These are phyloP conservation scores for Gastrophysa polygoni DNA, from an alignment of 2,888 invertebrate species.

Conservation along the genomic window DNA sequence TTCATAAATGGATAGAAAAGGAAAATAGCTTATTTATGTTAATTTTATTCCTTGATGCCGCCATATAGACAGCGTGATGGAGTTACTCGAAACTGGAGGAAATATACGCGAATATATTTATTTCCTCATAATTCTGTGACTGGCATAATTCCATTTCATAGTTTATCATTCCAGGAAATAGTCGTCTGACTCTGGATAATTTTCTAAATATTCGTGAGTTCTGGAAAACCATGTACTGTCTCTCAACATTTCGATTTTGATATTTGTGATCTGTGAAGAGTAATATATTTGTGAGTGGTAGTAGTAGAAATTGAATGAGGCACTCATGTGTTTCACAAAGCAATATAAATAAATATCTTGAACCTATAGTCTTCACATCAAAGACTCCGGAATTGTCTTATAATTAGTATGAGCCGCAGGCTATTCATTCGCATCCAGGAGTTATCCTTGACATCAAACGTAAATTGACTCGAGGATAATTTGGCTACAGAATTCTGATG, in stretches of 20 bases:
- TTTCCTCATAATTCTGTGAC: constrained; percentile 22
- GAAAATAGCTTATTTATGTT: constrained; percentile 29
- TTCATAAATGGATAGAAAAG: constrained; percentile 26
- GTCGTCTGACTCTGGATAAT: too few species aligned
- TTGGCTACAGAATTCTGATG: background rate
- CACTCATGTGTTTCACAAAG: background rate
- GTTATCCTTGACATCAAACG: background rate
- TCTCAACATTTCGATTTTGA: constrained; percentile 17
- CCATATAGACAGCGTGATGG: constrained; percentile 27
- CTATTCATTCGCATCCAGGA: background rate
- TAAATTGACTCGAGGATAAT: background rate
- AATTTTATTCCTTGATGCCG: constrained; percentile 25
- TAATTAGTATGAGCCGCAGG: background rate
- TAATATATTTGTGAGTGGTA: constrained; percentile 23
- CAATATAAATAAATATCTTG: background rate
- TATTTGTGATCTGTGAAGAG: constrained; percentile 20
- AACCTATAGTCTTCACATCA: background rate
- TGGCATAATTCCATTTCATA: constrained; percentile 25
- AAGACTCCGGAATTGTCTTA: background rate
- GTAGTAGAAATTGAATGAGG: background rate
- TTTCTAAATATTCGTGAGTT: too few species aligned
- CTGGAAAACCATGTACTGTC: too few species aligned
- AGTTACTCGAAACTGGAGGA: constrained; percentile 24
- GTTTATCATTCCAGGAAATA: constrained; percentile 28
- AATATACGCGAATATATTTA: constrained; percentile 21